Evolutionary conservation across 2,113 vertebrate species (phyloP).

Genomic region (Tautogolabrus adspersus): DNA sequence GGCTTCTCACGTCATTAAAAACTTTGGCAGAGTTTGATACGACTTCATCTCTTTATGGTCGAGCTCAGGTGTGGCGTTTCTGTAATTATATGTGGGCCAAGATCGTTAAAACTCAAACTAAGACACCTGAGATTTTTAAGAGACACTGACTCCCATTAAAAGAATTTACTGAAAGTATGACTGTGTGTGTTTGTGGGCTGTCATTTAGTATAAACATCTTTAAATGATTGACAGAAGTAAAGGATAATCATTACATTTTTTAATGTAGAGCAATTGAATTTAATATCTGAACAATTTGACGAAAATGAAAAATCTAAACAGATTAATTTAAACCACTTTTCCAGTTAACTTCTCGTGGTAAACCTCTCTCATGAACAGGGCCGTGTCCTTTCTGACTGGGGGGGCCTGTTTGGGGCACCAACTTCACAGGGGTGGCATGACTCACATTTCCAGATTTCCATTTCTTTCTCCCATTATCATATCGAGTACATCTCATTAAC

Average conservation of each 20-base stretch:
- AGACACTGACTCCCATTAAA: background rate
- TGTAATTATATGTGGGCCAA: constrained; percentile 25
- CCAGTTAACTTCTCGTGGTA: background rate
- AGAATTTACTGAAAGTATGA: background rate
- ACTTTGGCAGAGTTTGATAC: constrained; percentile 36
- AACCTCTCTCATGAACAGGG: background rate
- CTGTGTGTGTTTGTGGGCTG: background rate
- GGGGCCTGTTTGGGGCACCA: no score
- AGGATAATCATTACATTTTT: background rate
- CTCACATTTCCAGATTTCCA: no score
- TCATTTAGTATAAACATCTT: background rate
- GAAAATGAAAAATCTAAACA: background rate
- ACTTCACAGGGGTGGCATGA: no score
- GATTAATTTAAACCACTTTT: background rate
- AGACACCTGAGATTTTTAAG: constrained; percentile 2
- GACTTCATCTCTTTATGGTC: constrained; percentile 32
- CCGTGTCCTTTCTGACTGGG: no score
- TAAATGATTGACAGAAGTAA: background rate
- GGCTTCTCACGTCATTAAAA: constrained; percentile 67
- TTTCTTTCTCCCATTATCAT: no score
- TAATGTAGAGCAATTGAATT: constrained; percentile 9
- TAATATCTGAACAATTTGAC: constrained; percentile 28
- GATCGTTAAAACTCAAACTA: constrained; percentile 49
- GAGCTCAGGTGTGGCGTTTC: constrained; percentile 62
- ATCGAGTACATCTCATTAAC: no score